Percentiles rank a stretch among this genome's conserved stretches.
These are phyloP conservation scores for Drosophila niveifrons DNA, from an alignment of 2,888 invertebrate species.

Conservation along the genomic window DNA sequence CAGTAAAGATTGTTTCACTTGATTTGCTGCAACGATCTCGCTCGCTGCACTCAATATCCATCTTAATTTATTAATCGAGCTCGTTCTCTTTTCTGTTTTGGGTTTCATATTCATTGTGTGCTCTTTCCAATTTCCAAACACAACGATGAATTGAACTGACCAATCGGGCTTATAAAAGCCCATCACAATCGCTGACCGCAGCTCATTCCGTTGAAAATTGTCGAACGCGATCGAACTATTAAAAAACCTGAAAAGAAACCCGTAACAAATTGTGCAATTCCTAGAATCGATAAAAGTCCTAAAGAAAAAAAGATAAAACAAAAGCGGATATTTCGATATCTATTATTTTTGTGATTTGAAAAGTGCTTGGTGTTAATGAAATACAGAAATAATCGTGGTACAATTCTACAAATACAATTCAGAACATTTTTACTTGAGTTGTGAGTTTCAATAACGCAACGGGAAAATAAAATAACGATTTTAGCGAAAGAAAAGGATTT, in stretches of 20 bases:
- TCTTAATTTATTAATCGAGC: conserved; percentile 32
- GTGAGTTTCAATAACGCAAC: background rate
- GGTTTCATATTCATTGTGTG: conserved; percentile 7
- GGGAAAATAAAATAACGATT: background rate
- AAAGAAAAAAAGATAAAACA: background rate
- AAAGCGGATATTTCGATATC: background rate
- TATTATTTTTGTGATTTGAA: background rate
- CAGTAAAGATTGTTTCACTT: conserved; percentile 1
- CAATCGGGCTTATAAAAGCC: conserved; percentile 73
- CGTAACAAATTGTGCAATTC: background rate
- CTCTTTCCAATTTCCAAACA: conserved; percentile 33
- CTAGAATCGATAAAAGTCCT: background rate
- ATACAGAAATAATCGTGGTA: conserved; percentile 85
- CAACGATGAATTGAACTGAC: conserved; percentile 5
- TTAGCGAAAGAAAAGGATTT: conserved; percentile 16
- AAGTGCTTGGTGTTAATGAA: conserved; percentile 81
- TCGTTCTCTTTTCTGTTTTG: conserved; percentile 18
- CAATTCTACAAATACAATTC: conserved; percentile 85
- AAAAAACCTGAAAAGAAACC: background rate
- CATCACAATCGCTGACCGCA: conserved; percentile 58
- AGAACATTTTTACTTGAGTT: conserved; percentile 82
- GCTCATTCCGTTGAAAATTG: conserved; percentile 78
- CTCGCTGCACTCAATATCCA: conserved; percentile 12
- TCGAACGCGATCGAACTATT: conserved; percentile 73
- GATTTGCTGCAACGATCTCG: conserved; percentile 3